These are phyloP conservation scores for Clarias platycephalus DNA, from an alignment of 2,797 vertebrate genomes.

Conservation along the genomic window DNA sequence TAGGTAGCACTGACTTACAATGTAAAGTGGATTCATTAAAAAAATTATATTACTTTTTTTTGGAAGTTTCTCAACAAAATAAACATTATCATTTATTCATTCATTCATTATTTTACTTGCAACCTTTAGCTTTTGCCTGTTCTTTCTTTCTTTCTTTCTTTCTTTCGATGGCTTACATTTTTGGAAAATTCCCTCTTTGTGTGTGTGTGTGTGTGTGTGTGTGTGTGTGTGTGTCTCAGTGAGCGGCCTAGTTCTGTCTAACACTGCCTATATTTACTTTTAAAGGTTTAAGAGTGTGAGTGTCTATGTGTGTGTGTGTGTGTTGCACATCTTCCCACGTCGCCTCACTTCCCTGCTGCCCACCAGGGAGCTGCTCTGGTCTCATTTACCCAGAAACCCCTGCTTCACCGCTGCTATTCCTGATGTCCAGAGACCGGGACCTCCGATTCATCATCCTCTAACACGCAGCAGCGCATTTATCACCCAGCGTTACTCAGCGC, in stretches of 20 bases:
- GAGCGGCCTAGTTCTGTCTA: slow-evolving; percentile 14
- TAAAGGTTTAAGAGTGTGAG: background rate
- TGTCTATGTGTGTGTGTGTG: background rate
- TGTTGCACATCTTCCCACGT: slow-evolving; percentile 47
- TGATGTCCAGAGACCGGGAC: slow-evolving; percentile 62
- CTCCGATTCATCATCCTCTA: slow-evolving; percentile 68
- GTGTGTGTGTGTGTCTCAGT: background rate
- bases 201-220: slow-evolving; percentile 2
- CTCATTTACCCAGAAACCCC: slow-evolving; percentile 63
- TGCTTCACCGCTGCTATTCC: slow-evolving; percentile 39
- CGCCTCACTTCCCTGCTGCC: slow-evolving; percentile 34
- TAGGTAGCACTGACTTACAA: too few relatives aligned
- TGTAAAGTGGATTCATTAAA: too few relatives aligned
- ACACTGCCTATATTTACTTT: slow-evolving; percentile 14
- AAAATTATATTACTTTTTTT: too few relatives aligned
- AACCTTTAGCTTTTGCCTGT: background rate
- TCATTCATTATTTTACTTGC: background rate
- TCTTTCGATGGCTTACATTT: background rate
- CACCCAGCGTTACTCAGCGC: slow-evolving; percentile 55
- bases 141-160: background rate
- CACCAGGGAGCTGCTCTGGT: slow-evolving; percentile 51
- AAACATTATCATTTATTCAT: background rate
- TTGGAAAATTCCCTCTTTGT: background rate
- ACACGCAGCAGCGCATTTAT: slow-evolving; percentile 68
- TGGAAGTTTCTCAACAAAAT: background rate